Percentiles rank a stretch among this genome's conserved stretches.
Conservation (phyloP, 1,140 invertebrate genomes). For the Cryptotermes secundus region DNA sequence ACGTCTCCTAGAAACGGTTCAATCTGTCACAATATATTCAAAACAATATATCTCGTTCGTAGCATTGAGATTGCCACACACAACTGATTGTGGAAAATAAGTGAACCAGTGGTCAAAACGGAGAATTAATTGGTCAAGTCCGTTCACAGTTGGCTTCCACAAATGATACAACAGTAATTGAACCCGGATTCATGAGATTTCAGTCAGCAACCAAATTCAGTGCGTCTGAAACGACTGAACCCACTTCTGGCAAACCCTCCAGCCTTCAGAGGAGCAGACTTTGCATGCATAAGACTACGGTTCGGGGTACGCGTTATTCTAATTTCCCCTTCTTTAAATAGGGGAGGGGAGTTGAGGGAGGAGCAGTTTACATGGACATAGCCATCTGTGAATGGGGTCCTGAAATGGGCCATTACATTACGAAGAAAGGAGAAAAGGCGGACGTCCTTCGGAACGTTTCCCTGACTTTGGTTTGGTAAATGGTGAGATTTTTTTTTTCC, state of each 20-base stretch:
- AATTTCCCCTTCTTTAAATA: neutral
- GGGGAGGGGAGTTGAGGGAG: neutral
- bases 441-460: neutral
- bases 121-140: no score
- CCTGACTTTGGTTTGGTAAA: neutral
- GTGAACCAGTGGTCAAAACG: no score
- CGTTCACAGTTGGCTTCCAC: no score
- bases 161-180: neutral
- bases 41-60: no score
- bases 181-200: neutral
- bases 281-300: neutral
- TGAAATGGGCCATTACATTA: slow-evolving; percentile 12
- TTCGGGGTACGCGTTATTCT: neutral
- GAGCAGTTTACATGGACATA: neutral
- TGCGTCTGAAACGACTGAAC: neutral
- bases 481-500: neutral
- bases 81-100: no score
- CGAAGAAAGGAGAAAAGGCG: neutral
- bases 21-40: no score
- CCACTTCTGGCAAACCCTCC: neutral
- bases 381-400: neutral
- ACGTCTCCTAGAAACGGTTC: no score
- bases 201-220: neutral
- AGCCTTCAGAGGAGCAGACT: neutral
- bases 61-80: no score